Evolutionary conservation across 2,888 invertebrate species (phyloP), one percentile per base, ranked within the genome.

Genomic region (Dryobotodes eremita): DNA sequence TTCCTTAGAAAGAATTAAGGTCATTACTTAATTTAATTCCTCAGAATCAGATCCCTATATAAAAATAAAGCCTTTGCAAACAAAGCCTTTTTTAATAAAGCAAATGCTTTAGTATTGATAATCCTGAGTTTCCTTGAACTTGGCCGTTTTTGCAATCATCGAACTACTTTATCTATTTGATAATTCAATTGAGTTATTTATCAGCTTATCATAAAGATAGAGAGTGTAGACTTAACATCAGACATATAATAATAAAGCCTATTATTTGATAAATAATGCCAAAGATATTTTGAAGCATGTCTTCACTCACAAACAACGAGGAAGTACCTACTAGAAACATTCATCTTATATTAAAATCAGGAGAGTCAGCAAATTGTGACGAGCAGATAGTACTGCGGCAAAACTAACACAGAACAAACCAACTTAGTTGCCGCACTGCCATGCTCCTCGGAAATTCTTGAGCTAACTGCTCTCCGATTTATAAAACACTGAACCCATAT

Each of bases 81-180:
- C n/a, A n/a, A n/a, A n/a, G n/a, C n/a, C n/a, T n/a, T n/a, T n/a
- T n/a, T n/a, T n/a, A n/a, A n/a, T n/a, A n/a, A 36, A 36, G 36
- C 57, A n/a, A 62, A 62, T 26, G 15, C 46, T 23, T 42, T 5
- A 3, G n/a, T 46, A 59, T 48, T 55, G 61, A 68, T 64, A 57
- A 23, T 26, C 2, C 26, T 13, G 13, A 42, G 7, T 59, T 71
- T 53, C 53, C 70, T 71, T 84, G 84, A 85, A 85, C 85, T 84
- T 85, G 80, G 61, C 80, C 77, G 61, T 77, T 75, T 74, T 64
- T 73, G 53, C 75, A 55, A 65, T 55, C 15, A 31, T 20, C 17
- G 8, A 71, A n/a, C 50, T 36, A n/a, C 15, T 61, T 68, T 73
- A 77, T 85, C 81, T 69, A 15, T 59, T 26, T 69, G 48, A 59